Evolutionary conservation across 1,140 invertebrate genomes (phyloP), one percentile per base, ranked within the genome.

Genomic region (Zeugodacus cucurbitae): DNA sequence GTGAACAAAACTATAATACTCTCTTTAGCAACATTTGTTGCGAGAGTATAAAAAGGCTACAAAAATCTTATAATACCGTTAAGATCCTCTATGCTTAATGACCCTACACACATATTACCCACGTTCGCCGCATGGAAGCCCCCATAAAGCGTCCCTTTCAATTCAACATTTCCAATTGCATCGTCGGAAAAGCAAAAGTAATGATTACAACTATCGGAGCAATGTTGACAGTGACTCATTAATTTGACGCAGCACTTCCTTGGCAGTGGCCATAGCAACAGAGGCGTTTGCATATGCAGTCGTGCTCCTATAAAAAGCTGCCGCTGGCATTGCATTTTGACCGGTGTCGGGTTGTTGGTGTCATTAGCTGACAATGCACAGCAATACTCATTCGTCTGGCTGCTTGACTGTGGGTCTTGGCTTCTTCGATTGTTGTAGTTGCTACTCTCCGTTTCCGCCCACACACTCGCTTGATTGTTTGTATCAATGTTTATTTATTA

Each of bases 211-310:
- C 74, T 48, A 82, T 82, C 74, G 34, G 34, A 29, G 32, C 37
- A 82, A 48, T 37, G 74, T 34, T 82, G 74, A 82, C 41, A 82
- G 74, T 48, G 74, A 82, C 74, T 82, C 74, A 82, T 82, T 82
- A 82, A 82, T 82, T 82, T 82, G 74, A 82, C 74, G 41, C 74
- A 82, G 41, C 22, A 48, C 74, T 82, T 82, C 74, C 74, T 44
- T 82, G 74, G 74, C 74, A 41, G 74, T 20, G 8, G 26, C 37
- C 70, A 41, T 37, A 74, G 37, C 22, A 22, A 67, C 34, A 41
- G 5, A 41, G 5, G 37, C 29, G 5, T 29, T 22, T 74, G 29
- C 37, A 74, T 22, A 74, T 4, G 70, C 22, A 74, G 17, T 10
- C 62, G 20, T 4, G 64, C 4, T 8, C 17, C 4, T 34, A 37